Conservation (phyloP, 2,113 vertebrate species). For the Mohoua ochrocephala region DNA sequence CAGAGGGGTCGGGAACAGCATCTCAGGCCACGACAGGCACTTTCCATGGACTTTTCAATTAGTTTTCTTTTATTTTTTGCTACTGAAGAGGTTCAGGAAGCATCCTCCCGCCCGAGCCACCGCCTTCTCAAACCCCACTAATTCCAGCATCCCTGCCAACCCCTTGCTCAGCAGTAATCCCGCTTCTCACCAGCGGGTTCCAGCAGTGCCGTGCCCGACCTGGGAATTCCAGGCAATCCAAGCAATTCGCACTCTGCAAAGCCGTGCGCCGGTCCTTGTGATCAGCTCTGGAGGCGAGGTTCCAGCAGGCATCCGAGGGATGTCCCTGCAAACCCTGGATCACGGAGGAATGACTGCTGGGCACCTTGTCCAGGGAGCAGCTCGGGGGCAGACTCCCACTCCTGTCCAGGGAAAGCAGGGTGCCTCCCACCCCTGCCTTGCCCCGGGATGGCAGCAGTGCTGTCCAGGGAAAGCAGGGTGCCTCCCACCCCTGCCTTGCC, state of each 20-base stretch:
- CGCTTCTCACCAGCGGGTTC: accelerated
- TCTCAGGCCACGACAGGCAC: accelerated
- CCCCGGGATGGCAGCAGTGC: not conserved
- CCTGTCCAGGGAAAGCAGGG: not conserved
- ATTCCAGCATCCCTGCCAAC: not conserved
- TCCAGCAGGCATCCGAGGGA: not conserved
- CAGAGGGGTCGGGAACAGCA: not conserved
- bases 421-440: not conserved
- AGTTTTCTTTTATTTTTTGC: not conserved
- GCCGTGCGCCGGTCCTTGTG: not conserved
- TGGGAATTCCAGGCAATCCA: not conserved
- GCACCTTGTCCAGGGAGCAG: not conserved
- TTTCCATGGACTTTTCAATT: not conserved
- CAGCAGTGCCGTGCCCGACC: accelerated
- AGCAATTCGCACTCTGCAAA: not conserved
- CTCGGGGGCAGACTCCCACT: not conserved
- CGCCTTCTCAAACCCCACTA: not conserved
- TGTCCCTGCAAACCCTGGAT: not conserved
- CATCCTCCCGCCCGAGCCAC: not conserved
- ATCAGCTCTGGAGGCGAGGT: not conserved
- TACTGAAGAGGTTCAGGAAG: not conserved
- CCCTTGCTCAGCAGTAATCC: not conserved
- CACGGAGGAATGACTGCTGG: not conserved
- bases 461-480: not conserved
- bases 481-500: not conserved